These are phyloP conservation scores for Engraulis encrasicolus DNA, from an alignment of 2,113 vertebrate species.

Conservation along the genomic window DNA sequence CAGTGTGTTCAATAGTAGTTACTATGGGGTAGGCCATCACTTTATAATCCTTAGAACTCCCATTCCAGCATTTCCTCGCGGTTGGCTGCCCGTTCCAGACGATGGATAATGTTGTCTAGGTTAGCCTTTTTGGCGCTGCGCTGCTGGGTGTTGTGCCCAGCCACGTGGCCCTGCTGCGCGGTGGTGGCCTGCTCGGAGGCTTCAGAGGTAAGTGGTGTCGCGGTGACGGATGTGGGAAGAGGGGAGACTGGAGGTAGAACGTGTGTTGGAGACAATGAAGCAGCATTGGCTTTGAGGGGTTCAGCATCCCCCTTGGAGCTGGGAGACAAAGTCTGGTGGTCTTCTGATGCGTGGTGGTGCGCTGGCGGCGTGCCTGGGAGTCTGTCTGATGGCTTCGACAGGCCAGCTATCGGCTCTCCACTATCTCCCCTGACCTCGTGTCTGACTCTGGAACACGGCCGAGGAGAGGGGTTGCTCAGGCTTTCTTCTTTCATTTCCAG, in stretches of 20 bases:
- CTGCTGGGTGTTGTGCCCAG: conserved; percentile 83
- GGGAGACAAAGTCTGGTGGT: conserved; percentile 64
- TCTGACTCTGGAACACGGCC: conserved; percentile 54
- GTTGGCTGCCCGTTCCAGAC: conserved; percentile 94
- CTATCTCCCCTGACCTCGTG: conserved; percentile 71
- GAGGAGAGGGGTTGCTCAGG: conserved; percentile 58
- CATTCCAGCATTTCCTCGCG: conserved; percentile 95
- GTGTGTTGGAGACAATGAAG: conserved; percentile 75
- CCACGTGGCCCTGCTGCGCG: background rate
- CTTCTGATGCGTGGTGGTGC: conserved; percentile 79
- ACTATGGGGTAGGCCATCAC: background rate
- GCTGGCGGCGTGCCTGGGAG: conserved; percentile 60
- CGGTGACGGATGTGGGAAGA: conserved; percentile 84
- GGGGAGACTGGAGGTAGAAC: conserved; percentile 73
- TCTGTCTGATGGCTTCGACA: background rate
- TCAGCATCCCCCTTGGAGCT: background rate
- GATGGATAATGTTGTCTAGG: conserved; percentile 98
- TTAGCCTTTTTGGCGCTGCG: conserved; percentile 97
- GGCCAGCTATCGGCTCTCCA: conserved; percentile 58
- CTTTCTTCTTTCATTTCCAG: conserved; percentile 72
- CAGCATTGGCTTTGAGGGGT: background rate
- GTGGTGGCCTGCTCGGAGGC: background rate
- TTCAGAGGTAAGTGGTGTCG: conserved; percentile 80
- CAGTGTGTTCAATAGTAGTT: background rate
- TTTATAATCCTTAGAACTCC: conserved; percentile 88